Base-by-base conservation (phyloP, 2,797 vertebrate genomes). In the Oceanodroma leucorhoa region DNA sequence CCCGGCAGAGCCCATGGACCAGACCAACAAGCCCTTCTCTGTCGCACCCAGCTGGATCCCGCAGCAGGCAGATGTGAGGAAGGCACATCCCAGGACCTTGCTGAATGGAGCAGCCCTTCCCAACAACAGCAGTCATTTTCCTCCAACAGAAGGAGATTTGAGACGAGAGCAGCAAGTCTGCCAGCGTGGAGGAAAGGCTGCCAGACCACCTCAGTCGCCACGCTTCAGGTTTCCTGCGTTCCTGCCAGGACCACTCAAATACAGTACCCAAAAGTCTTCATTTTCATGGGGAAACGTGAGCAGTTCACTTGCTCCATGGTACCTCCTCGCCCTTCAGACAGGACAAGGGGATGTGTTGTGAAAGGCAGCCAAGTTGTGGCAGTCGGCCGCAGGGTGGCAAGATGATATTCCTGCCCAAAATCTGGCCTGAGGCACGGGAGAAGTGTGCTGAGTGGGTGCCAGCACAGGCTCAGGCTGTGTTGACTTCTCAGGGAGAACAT, bases 401-500 rank as follows among this genome's bases (percentile, higher is more conserved):
- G 76, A 45, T 40, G 51, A 50, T 30, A 45, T 61, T 89, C 7
- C 58, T 86, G n/a, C 69, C 48, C 38, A 65, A 69, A 71, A 80
- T 40, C 69, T 53, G 69, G 75, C 80, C 80, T 23, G 51, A 85
- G 78, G 62, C 75, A 53, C 0, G 1, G 65, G 69, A 45, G 22
- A 58, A 82, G 57, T 3, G 18, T 53, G 27, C 54, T 62, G 64
- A 61, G 57, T 9, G 8, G 14, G 19, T 70, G 93, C 93, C 93
- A 95, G 71, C 40, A 30, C 26, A 57, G 51, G 79, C 61, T 62
- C 32, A 45, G 48, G 69, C 55, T 19, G 3, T 58, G 75, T 38
- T 72, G 67, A 60, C 46, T 83, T 78, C 82, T 88, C 48, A 36
- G 58, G 66, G 60, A 93, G 95, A 96, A 97, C 96, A 84, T 2